These are phyloP conservation scores for Solen grandis DNA, from an alignment of 1,140 invertebrate genomes.

Conservation along the genomic window DNA sequence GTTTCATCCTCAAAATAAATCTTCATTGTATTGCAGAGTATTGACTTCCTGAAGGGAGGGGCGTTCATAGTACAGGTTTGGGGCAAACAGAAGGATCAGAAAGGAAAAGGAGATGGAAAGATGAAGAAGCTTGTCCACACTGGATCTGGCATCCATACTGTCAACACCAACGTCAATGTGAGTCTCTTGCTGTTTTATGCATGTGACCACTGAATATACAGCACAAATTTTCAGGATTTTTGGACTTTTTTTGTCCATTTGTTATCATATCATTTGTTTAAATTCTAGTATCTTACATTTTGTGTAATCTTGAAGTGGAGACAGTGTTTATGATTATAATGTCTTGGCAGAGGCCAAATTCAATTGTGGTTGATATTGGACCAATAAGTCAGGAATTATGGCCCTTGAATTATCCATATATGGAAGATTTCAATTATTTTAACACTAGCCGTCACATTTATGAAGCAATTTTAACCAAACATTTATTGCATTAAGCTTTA, in stretches of 20 bases:
- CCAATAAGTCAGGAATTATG: too few relatives aligned
- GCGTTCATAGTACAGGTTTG: constrained; percentile 82
- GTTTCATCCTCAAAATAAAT: too few relatives aligned
- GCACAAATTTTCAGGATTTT: background rate
- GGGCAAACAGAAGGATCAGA: constrained; percentile 81
- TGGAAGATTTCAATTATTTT: too few relatives aligned
- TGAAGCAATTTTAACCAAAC: too few relatives aligned
- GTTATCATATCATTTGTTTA: too few relatives aligned
- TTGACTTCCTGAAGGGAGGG: constrained; percentile 82
- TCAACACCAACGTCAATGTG: constrained; percentile 72
- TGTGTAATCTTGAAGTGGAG: background rate
- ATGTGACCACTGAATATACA: too few relatives aligned
- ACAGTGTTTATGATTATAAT: background rate
- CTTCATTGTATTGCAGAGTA: constrained; percentile 80
- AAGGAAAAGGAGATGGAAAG: constrained; percentile 28
- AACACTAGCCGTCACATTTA: too few relatives aligned
- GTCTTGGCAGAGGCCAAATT: background rate
- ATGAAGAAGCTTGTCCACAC: constrained; percentile 65
- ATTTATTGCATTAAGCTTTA: too few relatives aligned
- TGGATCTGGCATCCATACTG: constrained; percentile 41
- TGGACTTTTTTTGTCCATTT: background rate
- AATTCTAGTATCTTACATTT: background rate
- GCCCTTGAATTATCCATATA: too few relatives aligned
- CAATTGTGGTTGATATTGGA: background rate
- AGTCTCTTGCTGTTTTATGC: constrained; percentile 22